Base-by-base conservation (phyloP, 2,113 vertebrate genomes). In the Thamnophis sirtalis region DNA sequence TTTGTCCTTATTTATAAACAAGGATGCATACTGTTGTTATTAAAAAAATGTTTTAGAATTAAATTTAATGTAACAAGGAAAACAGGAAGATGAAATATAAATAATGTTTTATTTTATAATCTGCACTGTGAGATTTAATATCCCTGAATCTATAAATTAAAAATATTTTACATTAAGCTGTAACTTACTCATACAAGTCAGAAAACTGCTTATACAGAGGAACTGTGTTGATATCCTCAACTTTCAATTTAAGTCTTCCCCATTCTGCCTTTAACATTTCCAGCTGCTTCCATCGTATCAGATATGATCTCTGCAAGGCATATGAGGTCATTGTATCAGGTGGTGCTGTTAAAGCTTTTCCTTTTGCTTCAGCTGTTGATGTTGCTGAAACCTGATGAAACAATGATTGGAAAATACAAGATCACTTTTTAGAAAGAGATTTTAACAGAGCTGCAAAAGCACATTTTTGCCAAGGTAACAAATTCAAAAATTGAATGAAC, bases 281-380 rank as follows among this genome's bases (percentile, higher is more conserved):
- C 33, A 98, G 91, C 93, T 98, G 98, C 93, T 98, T 98, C 94
- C 96, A 97, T 8, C 97, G 94, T 21, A 97, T 92, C 91, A 98
- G 97, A 92, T 98, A 98, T 26, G 95, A 97, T 95, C 92, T 97
- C 93, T 97, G 90, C 92, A 96, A 93, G 4, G 90, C 91, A 56
- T 95, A 73, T 51, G 96, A 89, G 43, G 38, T 3, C 2, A 97
- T 24, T 0, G 94, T 93, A 89, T 97, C 91, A 11, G 56, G 53
- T 55, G 48, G 58, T n/a, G 88, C 48, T 33, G 54, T 26, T 9
- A 73, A 60, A 0, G 0, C 4, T 88, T 88, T 94, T 80, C 89
- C 24, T 43, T 53, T 51, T 89, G 90, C 86, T 91, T 88, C 90
- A 88, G 85, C 53, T 0, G 0, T 68, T 95, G 73, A 43, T 80